Evolutionary conservation across 2,888 invertebrate species (phyloP).

Genomic region (Phortica magna): DNA sequence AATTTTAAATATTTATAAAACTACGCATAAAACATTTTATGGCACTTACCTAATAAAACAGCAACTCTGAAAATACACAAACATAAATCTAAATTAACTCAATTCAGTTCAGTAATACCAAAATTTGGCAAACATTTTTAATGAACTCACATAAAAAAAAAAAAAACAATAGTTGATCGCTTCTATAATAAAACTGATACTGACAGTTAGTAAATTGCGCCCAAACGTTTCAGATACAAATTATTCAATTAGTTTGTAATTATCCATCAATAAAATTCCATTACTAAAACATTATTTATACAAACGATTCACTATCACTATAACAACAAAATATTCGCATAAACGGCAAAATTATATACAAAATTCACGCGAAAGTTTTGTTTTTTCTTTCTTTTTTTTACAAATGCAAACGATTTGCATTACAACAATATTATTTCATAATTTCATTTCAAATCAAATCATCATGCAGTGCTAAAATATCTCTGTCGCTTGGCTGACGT

Average conservation of each 20-base stretch:
- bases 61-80: background rate
- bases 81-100: background rate
- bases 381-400: background rate
- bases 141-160: background rate
- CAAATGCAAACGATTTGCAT: constrained; percentile 11
- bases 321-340: background rate
- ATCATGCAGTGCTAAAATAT: background rate
- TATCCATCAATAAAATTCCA: constrained; percentile 35
- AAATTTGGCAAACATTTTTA: background rate
- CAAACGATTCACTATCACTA: background rate
- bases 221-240: constrained; percentile 14
- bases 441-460: constrained; percentile 12
- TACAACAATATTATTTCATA: constrained; percentile 23
- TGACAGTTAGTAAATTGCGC: background rate
- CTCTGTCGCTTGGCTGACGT: background rate
- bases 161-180: background rate
- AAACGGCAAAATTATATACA: background rate
- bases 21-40: background rate
- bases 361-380: background rate
- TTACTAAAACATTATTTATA: constrained; percentile 25
- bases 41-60: background rate
- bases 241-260: constrained; percentile 33
- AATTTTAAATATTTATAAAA: background rate
- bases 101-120: background rate
- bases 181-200: background rate